phyloP scores from a whole-genome alignment of 53 echinoderm and acorn worm species.

The Patiria pectinifera region DNA sequence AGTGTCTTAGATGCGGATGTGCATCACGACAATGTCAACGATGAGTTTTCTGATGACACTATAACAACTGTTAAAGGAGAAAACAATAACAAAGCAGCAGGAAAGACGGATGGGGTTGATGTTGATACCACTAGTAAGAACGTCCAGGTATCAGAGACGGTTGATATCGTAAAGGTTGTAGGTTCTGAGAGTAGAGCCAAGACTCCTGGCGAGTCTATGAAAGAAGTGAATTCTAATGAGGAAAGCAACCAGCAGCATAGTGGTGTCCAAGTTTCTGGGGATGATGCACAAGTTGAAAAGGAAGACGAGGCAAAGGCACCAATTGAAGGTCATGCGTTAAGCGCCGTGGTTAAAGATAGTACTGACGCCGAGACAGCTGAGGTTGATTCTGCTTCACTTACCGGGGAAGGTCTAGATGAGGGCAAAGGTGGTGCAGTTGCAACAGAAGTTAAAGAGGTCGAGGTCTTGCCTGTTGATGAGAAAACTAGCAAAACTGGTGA shows the following conservation, averaged over 20 bases:
- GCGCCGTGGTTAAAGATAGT: neutral
- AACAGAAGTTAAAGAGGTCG: neutral
- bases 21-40: neutral
- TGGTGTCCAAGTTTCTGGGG: neutral
- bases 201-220: neutral
- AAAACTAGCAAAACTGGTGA: neutral
- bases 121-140: too few species aligned
- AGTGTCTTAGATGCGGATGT: neutral
- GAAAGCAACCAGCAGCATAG: neutral
- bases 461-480: neutral
- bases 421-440: neutral
- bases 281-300: neutral
- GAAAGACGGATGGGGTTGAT: too few species aligned
- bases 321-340: neutral
- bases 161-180: too few species aligned
- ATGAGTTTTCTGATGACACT: neutral
- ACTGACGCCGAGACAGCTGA: neutral
- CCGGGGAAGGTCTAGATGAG: neutral
- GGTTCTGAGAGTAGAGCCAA: neutral
- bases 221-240: neutral
- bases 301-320: neutral
- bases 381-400: neutral
- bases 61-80: too few species aligned
- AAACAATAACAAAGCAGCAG: too few species aligned
- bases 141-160: neutral